Evolutionary conservation across 2,797 vertebrate species (phyloP).

Genomic region (Acanthiza pusilla): DNA sequence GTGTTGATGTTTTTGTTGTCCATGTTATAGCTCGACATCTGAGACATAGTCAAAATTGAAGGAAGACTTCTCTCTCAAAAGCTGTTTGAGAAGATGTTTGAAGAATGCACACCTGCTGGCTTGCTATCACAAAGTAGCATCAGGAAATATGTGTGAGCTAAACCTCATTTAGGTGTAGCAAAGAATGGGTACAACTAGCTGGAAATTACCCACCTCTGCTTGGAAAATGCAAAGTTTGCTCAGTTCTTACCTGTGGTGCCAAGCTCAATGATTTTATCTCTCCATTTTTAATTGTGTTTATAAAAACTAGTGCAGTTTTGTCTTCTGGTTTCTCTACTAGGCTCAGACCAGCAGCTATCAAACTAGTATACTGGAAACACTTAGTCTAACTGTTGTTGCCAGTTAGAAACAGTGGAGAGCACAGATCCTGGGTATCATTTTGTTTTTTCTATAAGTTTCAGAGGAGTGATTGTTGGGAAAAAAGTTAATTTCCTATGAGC

Average conservation of each 20-base stretch:
- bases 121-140: background rate
- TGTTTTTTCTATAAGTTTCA: background rate
- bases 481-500: background rate
- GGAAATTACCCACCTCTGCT: background rate
- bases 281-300: background rate
- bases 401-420: background rate
- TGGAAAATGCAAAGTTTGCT: background rate
- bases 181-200: background rate
- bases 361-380: background rate
- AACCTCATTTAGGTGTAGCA: background rate
- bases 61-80: background rate
- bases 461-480: background rate
- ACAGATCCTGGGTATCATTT: background rate
- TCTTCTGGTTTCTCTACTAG: background rate
- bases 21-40: background rate
- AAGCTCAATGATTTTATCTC: background rate
- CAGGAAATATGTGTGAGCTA: background rate
- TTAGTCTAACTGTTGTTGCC: background rate
- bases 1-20: background rate
- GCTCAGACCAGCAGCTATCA: background rate
- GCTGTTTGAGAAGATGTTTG: background rate
- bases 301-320: background rate
- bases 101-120: background rate
- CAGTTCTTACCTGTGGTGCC: background rate
- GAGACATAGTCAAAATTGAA: background rate